These are phyloP conservation scores for Aleiodes sp. DNA, from an alignment of 1,140 invertebrate species.

Conservation along the genomic window DNA sequence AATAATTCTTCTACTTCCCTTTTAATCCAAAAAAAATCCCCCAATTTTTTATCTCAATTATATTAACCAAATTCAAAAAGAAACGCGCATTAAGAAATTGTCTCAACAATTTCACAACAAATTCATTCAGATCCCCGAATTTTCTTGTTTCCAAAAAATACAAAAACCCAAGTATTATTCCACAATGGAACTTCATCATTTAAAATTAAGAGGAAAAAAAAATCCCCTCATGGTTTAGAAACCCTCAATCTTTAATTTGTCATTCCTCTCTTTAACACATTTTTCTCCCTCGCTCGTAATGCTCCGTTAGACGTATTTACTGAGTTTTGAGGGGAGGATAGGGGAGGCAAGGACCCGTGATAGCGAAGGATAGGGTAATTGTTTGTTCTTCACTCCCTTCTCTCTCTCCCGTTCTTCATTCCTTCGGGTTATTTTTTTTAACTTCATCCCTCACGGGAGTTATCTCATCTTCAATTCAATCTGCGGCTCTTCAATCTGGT, in stretches of 20 bases:
- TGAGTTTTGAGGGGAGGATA: conserved; percentile 17
- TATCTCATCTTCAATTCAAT: conserved; percentile 31
- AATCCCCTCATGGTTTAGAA: neutral
- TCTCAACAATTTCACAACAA: no score
- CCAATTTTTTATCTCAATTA: conserved; percentile 16
- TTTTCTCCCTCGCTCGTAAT: conserved; percentile 13
- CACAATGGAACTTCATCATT: neutral
- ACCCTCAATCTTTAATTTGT: neutral
- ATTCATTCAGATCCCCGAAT: no score
- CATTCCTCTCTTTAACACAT: neutral
- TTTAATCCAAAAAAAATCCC: neutral
- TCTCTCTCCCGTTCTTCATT: conserved; percentile 42
- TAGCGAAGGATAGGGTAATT: conserved; percentile 45
- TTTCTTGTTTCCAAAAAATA: no score
- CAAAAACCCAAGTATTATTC: no score
- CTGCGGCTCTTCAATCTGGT: neutral
- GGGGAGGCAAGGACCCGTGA: conserved; percentile 36
- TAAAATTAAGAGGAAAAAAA: neutral
- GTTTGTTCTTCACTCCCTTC: conserved; percentile 40
- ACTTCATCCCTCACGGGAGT: conserved; percentile 29
- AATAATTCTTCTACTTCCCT: no score
- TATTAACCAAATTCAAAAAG: neutral
- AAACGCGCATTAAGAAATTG: neutral
- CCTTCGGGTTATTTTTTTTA: conserved; percentile 50
- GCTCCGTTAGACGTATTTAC: conserved; percentile 20